These are phyloP conservation scores for Drosophila saltans DNA, from an alignment of 1,140 invertebrate species.

Conservation along the genomic window DNA sequence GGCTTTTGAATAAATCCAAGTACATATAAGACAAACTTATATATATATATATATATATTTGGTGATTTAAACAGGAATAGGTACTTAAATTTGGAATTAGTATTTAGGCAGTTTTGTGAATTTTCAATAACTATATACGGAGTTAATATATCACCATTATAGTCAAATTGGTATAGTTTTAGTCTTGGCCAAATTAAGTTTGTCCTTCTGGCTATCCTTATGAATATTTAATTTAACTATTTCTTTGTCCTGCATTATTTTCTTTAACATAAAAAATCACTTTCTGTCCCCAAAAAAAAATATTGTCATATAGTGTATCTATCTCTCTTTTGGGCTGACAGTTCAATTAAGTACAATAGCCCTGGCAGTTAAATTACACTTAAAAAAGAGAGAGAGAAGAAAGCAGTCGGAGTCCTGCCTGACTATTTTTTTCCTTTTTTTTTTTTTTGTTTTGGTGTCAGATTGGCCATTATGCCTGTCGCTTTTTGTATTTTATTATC, in stretches of 20 bases:
- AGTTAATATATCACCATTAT: no score
- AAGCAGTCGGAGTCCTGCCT: conserved; percentile 2
- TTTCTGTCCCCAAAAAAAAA: conserved; percentile 3
- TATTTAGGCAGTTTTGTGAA: no score
- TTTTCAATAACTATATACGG: no score
- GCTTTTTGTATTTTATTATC: conserved; percentile 77
- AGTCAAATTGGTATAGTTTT: background rate
- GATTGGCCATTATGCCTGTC: conserved; percentile 74
- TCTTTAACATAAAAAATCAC: conserved; percentile 25
- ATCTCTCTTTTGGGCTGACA: conserved; percentile 74
- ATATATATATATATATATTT: no score
- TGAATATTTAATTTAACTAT: background rate
- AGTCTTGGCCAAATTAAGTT: background rate
- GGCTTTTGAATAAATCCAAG: conserved; percentile 6
- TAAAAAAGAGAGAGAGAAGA: conserved; percentile 45
- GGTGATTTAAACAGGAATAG: no score
- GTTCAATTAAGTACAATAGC: conserved; percentile 78
- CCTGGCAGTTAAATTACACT: conserved; percentile 78
- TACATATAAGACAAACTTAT: no score
- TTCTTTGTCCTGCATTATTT: background rate
- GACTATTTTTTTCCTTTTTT: conserved; percentile 36
- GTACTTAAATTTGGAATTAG: no score
- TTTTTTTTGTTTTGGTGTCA: conserved; percentile 32
- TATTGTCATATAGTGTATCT: conserved; percentile 62
- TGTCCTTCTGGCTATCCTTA: background rate